phyloP scores from a whole-genome alignment of 1,140 invertebrate genomes.

The Drosophila pseudoobscura region DNA sequence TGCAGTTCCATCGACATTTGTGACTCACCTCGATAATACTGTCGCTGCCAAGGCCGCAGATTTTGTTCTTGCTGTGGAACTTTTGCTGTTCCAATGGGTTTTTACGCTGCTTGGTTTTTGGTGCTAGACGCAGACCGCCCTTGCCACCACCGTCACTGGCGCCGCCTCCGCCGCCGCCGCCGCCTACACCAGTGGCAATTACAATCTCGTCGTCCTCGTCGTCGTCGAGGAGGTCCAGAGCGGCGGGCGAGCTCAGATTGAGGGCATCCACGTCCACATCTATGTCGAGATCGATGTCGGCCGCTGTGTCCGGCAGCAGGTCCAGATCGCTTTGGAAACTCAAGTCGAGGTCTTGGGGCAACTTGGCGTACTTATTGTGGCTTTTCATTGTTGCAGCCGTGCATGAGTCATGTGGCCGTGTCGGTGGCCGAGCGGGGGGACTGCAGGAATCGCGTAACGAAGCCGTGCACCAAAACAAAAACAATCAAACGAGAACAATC shows the following conservation, averaged over 20 bases:
- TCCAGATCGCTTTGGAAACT: constrained; percentile 79
- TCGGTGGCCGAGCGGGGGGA: constrained; percentile 21
- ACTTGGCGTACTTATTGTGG: constrained; percentile 80
- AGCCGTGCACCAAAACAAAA: constrained; percentile 71
- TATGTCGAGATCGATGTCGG: constrained; percentile 60
- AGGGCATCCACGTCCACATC: constrained; percentile 50
- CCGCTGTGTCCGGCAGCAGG: constrained; percentile 73
- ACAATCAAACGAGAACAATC: constrained; percentile 67
- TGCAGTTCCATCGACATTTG: constrained; percentile 6
- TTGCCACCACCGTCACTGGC: constrained; percentile 24
- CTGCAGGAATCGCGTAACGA: neutral
- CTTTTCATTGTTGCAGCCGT: constrained; percentile 74
- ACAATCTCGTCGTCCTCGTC: constrained; percentile 64
- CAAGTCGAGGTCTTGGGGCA: constrained; percentile 81
- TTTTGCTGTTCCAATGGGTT: constrained; percentile 51
- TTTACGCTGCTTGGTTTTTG: constrained; percentile 34
- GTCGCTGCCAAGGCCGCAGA: constrained; percentile 73
- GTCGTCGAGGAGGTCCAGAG: constrained; percentile 49
- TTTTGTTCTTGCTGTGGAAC: constrained; percentile 55
- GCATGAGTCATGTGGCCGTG: constrained; percentile 47
- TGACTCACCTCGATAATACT: constrained; percentile 75
- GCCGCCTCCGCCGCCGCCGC: constrained; percentile 26
- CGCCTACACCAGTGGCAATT: constrained; percentile 45
- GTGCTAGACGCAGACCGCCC: constrained; percentile 54
- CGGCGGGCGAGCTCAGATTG: constrained; percentile 50